Base-by-base conservation (phyloP, 1,140 invertebrate genomes). In the Cydia fagiglandana region DNA sequence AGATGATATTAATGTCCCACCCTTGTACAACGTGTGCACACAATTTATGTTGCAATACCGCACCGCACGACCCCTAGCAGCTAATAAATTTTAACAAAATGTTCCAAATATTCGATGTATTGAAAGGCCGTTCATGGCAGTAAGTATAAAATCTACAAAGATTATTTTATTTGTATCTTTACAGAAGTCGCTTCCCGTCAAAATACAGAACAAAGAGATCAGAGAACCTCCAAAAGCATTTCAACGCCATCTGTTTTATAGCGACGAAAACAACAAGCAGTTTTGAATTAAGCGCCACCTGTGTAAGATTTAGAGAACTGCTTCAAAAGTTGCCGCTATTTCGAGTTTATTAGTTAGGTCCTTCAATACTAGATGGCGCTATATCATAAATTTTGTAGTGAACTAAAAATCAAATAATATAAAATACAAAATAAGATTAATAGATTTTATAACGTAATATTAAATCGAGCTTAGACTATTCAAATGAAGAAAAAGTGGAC, bases 1-100 rank as follows among this genome's bases (percentile, higher is more conserved):
- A 84, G 79, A 84, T 86, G 84, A 86, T 88, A 88, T 91, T 89
- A 88, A 88, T 88, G 84, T 81, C 80, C 80, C 53, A 53, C 77
- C 81, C 79, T 80, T 76, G 77, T 75, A 78, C 81, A 84, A 84
- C 82, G 83, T 85, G 86, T 88, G 87, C 79, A 81, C 82, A 83
- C 82, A 86, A 88, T 89, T 86, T 89, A 89, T 91, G 83, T 83
- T 79, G 76, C 81, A 81, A 84, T 85, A 81, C 80, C 76, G 66
- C 78, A 77, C 50, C 20, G 17, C 66, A 9, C 73, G 75, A 56
- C 41, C 47, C 76, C 73, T 64, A 47, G 61, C 56, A 70, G 64
- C 75, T 78, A 78, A 81, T 53, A 50, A 79, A 81, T 79, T 81
- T 77, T n/a, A 70, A 70, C 66, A 70, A 70, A 70, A 70, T 73